phyloP scores from a whole-genome alignment of 1,140 invertebrate species.

The Hestina assimilis region DNA sequence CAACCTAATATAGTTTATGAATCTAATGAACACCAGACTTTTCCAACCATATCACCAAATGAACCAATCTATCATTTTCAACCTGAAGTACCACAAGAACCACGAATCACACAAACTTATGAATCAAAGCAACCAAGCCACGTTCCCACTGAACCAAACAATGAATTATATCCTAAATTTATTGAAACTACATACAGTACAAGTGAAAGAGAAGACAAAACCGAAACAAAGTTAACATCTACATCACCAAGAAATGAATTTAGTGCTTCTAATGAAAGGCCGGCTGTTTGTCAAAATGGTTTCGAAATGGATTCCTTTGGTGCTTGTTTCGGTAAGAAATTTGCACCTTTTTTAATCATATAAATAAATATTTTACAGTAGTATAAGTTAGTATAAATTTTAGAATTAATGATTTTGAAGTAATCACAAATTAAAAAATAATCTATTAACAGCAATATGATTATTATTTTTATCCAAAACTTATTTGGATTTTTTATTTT shows the following conservation, averaged over 20 bases:
- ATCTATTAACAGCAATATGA: neutral
- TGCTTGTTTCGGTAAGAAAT: conserved; percentile 62
- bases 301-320: conserved; percentile 73
- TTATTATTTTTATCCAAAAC: neutral
- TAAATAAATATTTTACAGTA: neutral
- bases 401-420: too few relatives aligned
- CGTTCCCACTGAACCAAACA: conserved; percentile 21
- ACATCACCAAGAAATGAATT: conserved; percentile 56
- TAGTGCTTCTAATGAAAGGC: conserved; percentile 51
- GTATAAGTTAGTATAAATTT: too few relatives aligned
- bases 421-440: too few relatives aligned
- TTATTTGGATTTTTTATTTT: neutral
- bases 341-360: neutral
- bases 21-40: neutral
- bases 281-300: conserved; percentile 73
- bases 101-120: conserved; percentile 13
- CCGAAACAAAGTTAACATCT: too few relatives aligned
- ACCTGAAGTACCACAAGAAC: conserved; percentile 9
- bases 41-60: conserved; percentile 7
- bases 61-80: conserved; percentile 15
- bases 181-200: conserved; percentile 38
- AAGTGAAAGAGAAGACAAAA: too few relatives aligned
- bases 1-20: conserved; percentile 6
- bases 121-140: conserved; percentile 11
- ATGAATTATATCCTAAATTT: conserved; percentile 13